Evolutionary conservation across 35 echinoderm and acorn worm genomes (phyloP).

Genomic region (Stichopus chloronotus): DNA sequence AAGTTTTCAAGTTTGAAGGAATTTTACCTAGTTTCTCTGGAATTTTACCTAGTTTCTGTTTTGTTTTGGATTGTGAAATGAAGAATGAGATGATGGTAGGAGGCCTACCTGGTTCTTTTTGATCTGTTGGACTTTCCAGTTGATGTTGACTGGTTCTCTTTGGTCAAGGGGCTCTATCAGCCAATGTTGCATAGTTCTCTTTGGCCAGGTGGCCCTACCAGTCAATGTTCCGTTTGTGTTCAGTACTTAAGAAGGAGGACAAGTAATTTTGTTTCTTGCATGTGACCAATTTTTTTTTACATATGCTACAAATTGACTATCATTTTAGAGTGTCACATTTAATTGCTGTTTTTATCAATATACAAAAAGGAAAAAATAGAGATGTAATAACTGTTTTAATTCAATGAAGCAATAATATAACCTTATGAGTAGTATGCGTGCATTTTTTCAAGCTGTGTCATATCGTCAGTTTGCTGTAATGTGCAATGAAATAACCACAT

Average conservation of each 20-base stretch:
- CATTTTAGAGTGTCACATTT: neutral
- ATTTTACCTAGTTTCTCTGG: no score
- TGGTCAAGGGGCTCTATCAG: no score
- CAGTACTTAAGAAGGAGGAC: neutral
- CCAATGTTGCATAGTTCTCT: no score
- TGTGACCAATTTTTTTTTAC: neutral
- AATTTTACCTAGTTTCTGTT: neutral
- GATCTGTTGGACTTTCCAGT: no score
- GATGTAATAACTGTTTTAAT: conserved; percentile 45
- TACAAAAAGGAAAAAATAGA: neutral
- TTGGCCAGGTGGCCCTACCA: neutral
- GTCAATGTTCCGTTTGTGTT: neutral
- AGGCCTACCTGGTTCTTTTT: neutral
- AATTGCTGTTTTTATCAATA: conserved; percentile 32
- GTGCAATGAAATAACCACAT: conserved; percentile 29
- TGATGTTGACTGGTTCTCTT: no score
- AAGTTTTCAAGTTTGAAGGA: no score
- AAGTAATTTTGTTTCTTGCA: conserved; percentile 7
- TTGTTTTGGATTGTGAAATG: neutral
- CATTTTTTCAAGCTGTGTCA: conserved; percentile 2
- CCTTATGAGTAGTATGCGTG: conserved; percentile 40
- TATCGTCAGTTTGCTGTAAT: conserved; percentile 1
- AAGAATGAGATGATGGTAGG: neutral
- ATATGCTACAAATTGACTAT: neutral
- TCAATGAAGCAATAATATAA: conserved; percentile 48